Evolutionary conservation across 1,140 invertebrate genomes (phyloP).

Genomic region (Semibalanus balanoides): DNA sequence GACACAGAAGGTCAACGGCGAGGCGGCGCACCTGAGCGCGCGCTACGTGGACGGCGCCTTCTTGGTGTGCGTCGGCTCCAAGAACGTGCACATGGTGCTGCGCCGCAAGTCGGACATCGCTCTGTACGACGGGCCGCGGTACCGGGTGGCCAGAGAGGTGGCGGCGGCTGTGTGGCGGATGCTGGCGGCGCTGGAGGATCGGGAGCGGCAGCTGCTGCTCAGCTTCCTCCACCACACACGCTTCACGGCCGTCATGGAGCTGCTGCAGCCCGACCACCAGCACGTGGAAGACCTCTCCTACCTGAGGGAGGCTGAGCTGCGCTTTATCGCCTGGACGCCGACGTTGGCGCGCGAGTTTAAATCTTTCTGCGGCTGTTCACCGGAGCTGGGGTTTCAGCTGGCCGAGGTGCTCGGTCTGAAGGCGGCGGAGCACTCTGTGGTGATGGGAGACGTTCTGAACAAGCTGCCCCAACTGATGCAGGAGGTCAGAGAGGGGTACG

Average conservation of each 20-base stretch:
- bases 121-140: slow-evolving; percentile 30
- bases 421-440: slow-evolving; percentile 19
- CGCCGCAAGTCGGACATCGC: slow-evolving; percentile 30
- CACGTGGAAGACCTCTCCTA: slow-evolving; percentile 34
- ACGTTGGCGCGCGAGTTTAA: slow-evolving; percentile 20
- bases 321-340: slow-evolving; percentile 34
- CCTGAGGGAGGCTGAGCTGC: slow-evolving; percentile 26
- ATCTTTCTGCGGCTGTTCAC: slow-evolving; percentile 27
- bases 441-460: neutral
- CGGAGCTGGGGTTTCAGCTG: slow-evolving; percentile 24
- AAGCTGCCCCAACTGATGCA: neutral
- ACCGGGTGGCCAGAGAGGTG: slow-evolving; percentile 28
- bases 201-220: slow-evolving; percentile 17
- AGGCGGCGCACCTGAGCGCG: slow-evolving; percentile 36
- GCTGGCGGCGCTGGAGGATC: slow-evolving; percentile 23
- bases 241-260: slow-evolving; percentile 34
- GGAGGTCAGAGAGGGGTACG: neutral
- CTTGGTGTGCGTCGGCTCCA: slow-evolving; percentile 33
- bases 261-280: slow-evolving; percentile 33
- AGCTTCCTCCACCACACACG: slow-evolving; percentile 22
- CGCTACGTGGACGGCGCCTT: slow-evolving; percentile 27
- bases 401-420: slow-evolving; percentile 21
- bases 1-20: slow-evolving; percentile 36
- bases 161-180: slow-evolving; percentile 19
- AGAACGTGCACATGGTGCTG: slow-evolving; percentile 37